Evolutionary conservation across 2,113 vertebrate species (phyloP), one percentile per base, ranked within the genome.

Genomic region (Amazona vittata): DNA sequence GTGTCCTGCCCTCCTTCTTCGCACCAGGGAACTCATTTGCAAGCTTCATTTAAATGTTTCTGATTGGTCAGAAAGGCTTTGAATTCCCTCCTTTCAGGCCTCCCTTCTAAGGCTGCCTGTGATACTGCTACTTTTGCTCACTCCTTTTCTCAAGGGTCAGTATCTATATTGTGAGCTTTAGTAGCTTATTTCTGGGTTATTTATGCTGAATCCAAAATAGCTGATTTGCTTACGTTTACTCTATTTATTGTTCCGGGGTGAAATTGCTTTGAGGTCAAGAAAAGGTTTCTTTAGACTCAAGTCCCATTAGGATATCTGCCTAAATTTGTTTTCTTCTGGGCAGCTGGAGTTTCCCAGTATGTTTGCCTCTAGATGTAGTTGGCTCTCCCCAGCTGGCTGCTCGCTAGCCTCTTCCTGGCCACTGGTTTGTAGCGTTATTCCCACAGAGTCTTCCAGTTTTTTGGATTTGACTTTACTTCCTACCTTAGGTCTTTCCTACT

Each of bases 81-180:
- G 29, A 85, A 57, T 67, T 89, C 9, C 59, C 89, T 94, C 50
- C 46, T 92, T 91, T 88, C 31, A 69, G 76, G 39, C 82, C 50
- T 74, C 41, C 64, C 86, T 92, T 78, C 73, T 86, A 74, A 90
- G 96, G 64, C 39, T 70, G 6, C 47, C 31, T 63, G 50, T 50
- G 64, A 77, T 86, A 60, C 50, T 92, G 71, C 79, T 86, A 47
- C 85, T 96, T 95, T 92, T 92, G 91, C 84, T 90, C 67, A 80
- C 85, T 80, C 81, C 35, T 83, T 95, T 90, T 88, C 87, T 89
- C 76, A 35, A 50, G 86, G 82, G 49, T 92, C 76, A 83, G 91
- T 93, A 87, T 79, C 74, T 95, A 20, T 92, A 86, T 77, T 86
- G 75, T 83, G 68, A 91, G 67, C 81, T 81, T 75, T 60, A 57